Evolutionary conservation across 1,140 invertebrate genomes (phyloP).

Genomic region (Lordiphosa mommai): DNA sequence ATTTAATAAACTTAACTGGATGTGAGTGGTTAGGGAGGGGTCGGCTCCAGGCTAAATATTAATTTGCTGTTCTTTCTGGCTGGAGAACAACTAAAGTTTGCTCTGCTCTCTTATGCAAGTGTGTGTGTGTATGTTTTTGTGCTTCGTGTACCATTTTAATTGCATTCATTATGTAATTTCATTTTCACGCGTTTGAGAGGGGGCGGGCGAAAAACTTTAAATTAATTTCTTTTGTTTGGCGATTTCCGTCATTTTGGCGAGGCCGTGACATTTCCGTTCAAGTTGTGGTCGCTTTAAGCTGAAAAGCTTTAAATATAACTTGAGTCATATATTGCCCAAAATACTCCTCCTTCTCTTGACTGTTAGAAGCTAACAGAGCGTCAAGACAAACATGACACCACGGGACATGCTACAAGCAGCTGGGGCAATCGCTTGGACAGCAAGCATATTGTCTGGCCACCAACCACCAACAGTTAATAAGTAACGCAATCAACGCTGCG

Average conservation of each 20-base stretch:
- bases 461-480: slow-evolving; percentile 70
- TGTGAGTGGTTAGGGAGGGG: slow-evolving; percentile 5
- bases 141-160: slow-evolving; percentile 56
- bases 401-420: neutral
- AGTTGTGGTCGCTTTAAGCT: slow-evolving; percentile 9
- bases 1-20: slow-evolving; percentile 66
- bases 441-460: slow-evolving; percentile 59
- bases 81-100: slow-evolving; percentile 40
- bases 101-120: slow-evolving; percentile 24
- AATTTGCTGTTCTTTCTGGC: slow-evolving; percentile 61
- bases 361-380: slow-evolving; percentile 43
- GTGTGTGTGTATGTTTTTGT: slow-evolving; percentile 11
- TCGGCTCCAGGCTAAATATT: slow-evolving; percentile 59
- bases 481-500: slow-evolving; percentile 77
- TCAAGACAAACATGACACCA: slow-evolving; percentile 71
- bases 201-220: slow-evolving; percentile 57
- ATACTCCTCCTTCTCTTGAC: neutral
- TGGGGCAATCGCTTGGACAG: slow-evolving; percentile 24
- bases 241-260: slow-evolving; percentile 66
- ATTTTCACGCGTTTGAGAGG: slow-evolving; percentile 59
- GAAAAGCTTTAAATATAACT: slow-evolving; percentile 16
- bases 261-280: slow-evolving; percentile 30
- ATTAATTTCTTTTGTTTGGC: slow-evolving; percentile 71
- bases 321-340: slow-evolving; percentile 11
- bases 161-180: slow-evolving; percentile 77